Conservation (phyloP, 2,888 invertebrate genomes). For the Tenthredo mesomela region DNA sequence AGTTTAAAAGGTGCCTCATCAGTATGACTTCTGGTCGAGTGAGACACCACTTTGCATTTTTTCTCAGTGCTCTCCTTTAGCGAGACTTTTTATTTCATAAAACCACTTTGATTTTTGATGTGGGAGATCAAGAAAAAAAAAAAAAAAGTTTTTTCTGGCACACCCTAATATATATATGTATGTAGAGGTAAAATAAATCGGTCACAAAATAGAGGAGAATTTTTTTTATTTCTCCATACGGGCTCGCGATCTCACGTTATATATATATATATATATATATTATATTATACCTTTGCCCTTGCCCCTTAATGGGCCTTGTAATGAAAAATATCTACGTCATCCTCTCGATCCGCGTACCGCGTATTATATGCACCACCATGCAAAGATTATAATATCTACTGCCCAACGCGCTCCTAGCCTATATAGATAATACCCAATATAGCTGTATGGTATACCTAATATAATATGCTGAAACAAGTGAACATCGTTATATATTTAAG, state of each 20-base stretch:
- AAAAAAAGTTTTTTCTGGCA: no score
- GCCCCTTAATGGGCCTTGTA: not conserved
- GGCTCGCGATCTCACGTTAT: not conserved
- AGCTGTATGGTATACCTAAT: not conserved
- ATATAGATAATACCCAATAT: not conserved
- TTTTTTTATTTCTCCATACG: not conserved
- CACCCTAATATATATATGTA: not conserved
- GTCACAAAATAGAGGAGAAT: not conserved
- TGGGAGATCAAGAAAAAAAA: no score
- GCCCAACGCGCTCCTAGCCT: constrained; percentile 7
- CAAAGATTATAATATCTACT: not conserved
- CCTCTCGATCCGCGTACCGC: not conserved
- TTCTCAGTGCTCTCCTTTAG: no score
- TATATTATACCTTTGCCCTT: not conserved
- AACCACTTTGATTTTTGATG: no score
- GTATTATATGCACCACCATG: not conserved
- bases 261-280: not conserved
- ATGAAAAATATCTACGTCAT: not conserved
- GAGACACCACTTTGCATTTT: no score
- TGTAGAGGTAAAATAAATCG: not conserved
- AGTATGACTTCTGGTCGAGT: no score
- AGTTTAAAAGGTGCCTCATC: no score
- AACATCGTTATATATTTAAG: not conserved
- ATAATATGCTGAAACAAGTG: constrained; percentile 14
- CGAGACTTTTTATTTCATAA: no score